Conservation (phyloP, 2,113 vertebrate genomes). For the Phalacrocorax brasilianus region DNA sequence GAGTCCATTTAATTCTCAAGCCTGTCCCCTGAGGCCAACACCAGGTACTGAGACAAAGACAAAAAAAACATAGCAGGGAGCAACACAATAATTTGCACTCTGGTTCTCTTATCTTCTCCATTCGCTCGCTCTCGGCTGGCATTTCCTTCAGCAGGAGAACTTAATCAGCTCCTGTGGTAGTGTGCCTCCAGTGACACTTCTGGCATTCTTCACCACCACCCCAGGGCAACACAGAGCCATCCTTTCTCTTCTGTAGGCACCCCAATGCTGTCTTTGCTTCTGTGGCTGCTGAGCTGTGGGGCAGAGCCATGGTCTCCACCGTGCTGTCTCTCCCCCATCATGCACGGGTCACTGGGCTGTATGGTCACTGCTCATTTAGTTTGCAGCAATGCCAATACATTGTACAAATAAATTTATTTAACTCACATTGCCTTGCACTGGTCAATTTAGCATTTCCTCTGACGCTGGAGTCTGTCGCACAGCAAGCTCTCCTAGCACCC, state of each 20-base stretch:
- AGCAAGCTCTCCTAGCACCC: not conserved
- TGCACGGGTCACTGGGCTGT: not conserved
- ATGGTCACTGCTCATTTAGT: not conserved
- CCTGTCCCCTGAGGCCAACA: not conserved
- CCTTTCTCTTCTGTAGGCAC: rapidly evolving
- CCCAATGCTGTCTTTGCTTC: rapidly evolving
- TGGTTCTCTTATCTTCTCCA: not conserved
- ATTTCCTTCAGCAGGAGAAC: not conserved
- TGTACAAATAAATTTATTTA: not conserved
- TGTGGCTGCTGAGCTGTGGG: not conserved
- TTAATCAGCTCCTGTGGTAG: not conserved
- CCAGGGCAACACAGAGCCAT: not conserved
- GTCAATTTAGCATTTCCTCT: not conserved
- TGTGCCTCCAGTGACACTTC: not conserved
- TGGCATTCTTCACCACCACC: not conserved
- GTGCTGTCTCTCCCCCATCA: not conserved
- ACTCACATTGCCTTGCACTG: not conserved
- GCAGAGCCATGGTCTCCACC: not conserved
- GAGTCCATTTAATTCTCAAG: conserved; percentile 16
- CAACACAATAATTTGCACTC: conserved; percentile 15
- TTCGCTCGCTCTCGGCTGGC: conserved; percentile 21
- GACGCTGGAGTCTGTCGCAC: rapidly evolving
- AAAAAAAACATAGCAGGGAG: conserved; percentile 1
- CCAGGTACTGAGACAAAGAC: not conserved
- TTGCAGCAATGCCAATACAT: not conserved